Base-by-base conservation (phyloP, 2,888 invertebrate genomes). In the Kuschelorhynchus macadamiae region DNA sequence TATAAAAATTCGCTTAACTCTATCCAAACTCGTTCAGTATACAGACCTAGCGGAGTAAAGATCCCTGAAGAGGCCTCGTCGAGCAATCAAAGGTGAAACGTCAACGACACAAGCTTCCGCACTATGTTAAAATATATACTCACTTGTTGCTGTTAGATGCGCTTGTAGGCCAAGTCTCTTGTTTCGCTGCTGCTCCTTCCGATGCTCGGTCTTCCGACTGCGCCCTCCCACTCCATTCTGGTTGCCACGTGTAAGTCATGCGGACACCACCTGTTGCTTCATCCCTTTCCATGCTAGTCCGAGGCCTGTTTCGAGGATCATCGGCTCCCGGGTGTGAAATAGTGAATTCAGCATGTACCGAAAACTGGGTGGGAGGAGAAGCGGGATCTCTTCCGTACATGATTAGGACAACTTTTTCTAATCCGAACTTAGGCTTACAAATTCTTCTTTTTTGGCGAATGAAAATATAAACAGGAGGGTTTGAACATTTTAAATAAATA, bases 271-370 rank as follows among this genome's bases (percentile, higher is more conserved):
- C 71, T 12, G 71, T 71, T 80, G 83, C 86, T 80, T 83, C 83
- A 70, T 79, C 82, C 52, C 83, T 81, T 72, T 83, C 84, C 21
- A 83, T 82, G 60, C 77, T 80, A 1, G 84, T 81, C 73, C 79
- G 73, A 47, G 75, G 85, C 75, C 67, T 80, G 76, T 77, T 85
- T 39, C 77, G 81, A 2, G 85, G 83, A 73, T 85, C 84, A 44
- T 76, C 74, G 72, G 75, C 71, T 25, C 81, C 75, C 74, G 82
- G 82, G 67, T 88, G 89, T 39, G 88, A 87, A 55, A 89, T 87
- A 9, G 89, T 90, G 69, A 91, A 85, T 77, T 91, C 90, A 60
- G 89, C 93, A 80, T 86, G 90, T 75, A 91, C 88, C 33, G 89
- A 87, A 90, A 90, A 91, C n/a, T 67, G 71, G 12, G 66, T 14